Evolutionary conservation across 2,113 vertebrate species (phyloP), one percentile per base, ranked within the genome.

Genomic region (Plestiodon gilberti): DNA sequence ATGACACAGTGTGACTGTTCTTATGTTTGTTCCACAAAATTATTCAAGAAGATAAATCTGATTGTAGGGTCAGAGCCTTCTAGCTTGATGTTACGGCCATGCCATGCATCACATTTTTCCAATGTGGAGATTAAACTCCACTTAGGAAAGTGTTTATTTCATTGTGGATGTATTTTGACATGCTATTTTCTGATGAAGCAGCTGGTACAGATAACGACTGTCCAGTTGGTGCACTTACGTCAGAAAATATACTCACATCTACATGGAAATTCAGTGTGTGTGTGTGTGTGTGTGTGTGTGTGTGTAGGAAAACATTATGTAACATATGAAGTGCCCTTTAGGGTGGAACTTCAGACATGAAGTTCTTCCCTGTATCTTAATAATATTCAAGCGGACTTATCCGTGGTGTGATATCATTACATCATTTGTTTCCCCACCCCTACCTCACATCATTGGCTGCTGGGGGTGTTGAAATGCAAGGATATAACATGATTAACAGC

Each of bases 1-100:
- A n/a, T 20, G 30, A 81, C 79, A 48, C 28, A 69, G 35, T 30
- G 25, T 40, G 35, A 43, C 65, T 64, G 43, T 57, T 82, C 35
- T 69, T 1, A 5, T 76, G 84, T 78, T 48, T 73, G 71, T 20
- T 4, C 84, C n/a, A 85, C 78, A 85, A 69, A 92, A 84, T 18
- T 88, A 90, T 85, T 30, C 13, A 71, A 14, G 70, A 59, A 22
- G 0, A 0, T 86, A 83, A 88, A 93, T 81, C 17, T 81, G 48
- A 48, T 89, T 73, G 48, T 43, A 82, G 30, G 35, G 38, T 67
- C 30, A 52, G 65, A 82, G 4, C 57, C 81, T 82, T 71, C 52
- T 23, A 64, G 65, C 11, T 13, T 35, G 52, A 59, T 82, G 55
- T 82, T 82, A 82, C 59, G 13, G 33, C 80, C 23, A 59, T 82